Percentiles rank a stretch among this genome's conserved stretches.
Conservation (phyloP, 2,888 invertebrate genomes). For the Opisthograptis luteolata region DNA sequence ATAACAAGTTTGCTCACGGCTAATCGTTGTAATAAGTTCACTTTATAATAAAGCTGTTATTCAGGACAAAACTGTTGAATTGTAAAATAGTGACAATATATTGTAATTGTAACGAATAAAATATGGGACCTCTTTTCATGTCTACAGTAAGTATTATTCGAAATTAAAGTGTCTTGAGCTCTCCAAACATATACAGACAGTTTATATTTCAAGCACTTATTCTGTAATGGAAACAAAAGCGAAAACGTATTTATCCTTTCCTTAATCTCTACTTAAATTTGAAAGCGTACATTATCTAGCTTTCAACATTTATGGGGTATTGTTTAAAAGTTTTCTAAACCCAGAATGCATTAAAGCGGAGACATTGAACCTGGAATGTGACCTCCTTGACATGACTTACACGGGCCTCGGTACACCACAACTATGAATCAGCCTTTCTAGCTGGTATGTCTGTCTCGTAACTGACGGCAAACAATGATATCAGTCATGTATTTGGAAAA, state of each 20-base stretch:
- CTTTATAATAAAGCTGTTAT: no score
- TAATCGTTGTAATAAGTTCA: neutral
- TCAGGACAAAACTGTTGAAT: no score
- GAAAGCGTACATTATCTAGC: constrained; percentile 60
- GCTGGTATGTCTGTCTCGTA: constrained; percentile 41
- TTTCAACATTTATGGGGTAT: constrained; percentile 63
- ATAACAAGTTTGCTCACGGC: neutral
- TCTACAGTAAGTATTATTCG: neutral
- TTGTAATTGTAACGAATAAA: no score
- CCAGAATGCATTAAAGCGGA: constrained; percentile 61
- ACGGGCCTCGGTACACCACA: constrained; percentile 48
- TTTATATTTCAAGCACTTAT: constrained; percentile 6
- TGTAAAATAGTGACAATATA: no score
- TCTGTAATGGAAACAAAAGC: constrained; percentile 13
- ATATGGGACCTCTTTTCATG: no score
- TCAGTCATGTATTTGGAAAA: constrained; percentile 39
- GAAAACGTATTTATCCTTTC: constrained; percentile 28
- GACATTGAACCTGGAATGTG: constrained; percentile 72
- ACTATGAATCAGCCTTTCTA: constrained; percentile 66
- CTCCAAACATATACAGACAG: neutral
- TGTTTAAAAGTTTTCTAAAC: constrained; percentile 66
- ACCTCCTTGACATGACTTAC: constrained; percentile 61
- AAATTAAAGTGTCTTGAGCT: neutral
- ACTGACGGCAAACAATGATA: constrained; percentile 48
- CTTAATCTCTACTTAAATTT: constrained; percentile 58